These are phyloP conservation scores for Mimas tiliae DNA, from an alignment of 2,888 invertebrate genomes.

Conservation along the genomic window DNA sequence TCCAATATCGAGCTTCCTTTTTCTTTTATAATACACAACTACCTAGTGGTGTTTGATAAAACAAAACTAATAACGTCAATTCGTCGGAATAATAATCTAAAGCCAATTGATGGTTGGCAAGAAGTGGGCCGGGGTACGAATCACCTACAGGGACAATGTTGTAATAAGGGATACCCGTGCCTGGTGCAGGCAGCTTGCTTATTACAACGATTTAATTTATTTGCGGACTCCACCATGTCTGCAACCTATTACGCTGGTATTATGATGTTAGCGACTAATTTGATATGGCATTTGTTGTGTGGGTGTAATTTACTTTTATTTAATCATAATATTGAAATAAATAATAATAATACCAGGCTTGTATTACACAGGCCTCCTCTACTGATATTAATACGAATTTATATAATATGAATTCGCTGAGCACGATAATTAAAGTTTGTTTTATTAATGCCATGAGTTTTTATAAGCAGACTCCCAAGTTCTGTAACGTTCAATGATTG, in stretches of 20 bases:
- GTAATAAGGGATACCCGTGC: conserved; percentile 36
- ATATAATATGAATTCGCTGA: too few relatives aligned
- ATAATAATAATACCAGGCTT: too few relatives aligned
- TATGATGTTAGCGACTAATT: neutral
- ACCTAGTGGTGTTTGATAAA: too few relatives aligned
- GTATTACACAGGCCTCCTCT: too few relatives aligned
- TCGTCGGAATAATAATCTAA: neutral
- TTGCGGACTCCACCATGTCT: conserved; percentile 33
- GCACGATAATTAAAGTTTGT: too few relatives aligned
- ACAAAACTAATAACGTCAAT: neutral
- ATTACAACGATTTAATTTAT: conserved; percentile 36
- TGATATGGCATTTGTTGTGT: conserved; percentile 2
- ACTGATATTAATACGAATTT: too few relatives aligned
- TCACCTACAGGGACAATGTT: conserved; percentile 27
- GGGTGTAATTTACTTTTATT: neutral
- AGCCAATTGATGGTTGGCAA: neutral
- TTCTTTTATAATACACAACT: too few relatives aligned
- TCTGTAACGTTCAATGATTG: too few relatives aligned
- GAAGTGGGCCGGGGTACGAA: conserved; percentile 22
- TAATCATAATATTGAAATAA: too few relatives aligned
- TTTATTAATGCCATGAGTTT: too few relatives aligned
- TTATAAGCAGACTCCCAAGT: too few relatives aligned
- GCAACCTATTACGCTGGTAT: conserved; percentile 24
- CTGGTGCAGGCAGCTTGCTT: conserved; percentile 38
- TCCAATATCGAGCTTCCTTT: too few relatives aligned